Base-by-base conservation (phyloP, 1,140 invertebrate genomes). In the Drosophila simulans region DNA sequence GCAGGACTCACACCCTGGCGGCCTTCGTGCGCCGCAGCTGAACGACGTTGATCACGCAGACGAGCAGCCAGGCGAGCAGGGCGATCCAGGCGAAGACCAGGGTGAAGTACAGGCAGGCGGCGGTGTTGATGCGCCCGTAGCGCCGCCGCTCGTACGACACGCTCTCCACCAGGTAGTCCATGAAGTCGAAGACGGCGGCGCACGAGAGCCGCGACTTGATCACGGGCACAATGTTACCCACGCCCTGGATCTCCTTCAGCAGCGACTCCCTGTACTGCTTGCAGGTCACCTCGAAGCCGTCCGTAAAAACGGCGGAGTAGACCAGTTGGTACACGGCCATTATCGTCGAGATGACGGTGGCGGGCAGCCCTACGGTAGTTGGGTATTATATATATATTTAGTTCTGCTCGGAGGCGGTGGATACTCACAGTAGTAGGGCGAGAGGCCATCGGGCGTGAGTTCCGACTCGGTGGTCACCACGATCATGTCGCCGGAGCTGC, bases 121-220 rank as follows among this genome's bases (percentile, higher is more conserved):
- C 94, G 0, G 95, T 95, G 75, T 96, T 94, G 3, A 95, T 95
- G 65, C 93, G 93, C 43, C 94, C 94, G 4, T 93, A 93, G 5
- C 94, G 93, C 25, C 93, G 92, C 71, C 94, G 93, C 62, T 94
- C 94, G 20, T 93, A 93, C 7, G 92, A 93, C 0, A 93, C 80
- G 48, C 77, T 92, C 59, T 95, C 94, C 43, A 95, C 94, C 40
- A 96, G 78, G 74, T 95, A 96, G 83, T 96, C 95, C 95, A 96
- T 95, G 76, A 95, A 96, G 91, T 96, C 95, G 43, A 94, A 94
- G 45, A 96, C 94, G 0, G 95, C 94, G 35, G 93, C 93, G 80
- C 95, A 96, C 2, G 93, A 92, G 0, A 96, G 81, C 3, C 95
- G 93, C 11, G 94, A 94, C 71, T 95, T 94, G 63, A 96, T 95